Evolutionary conservation across 2,797 vertebrate genomes (phyloP), one percentile per base, ranked within the genome.

Genomic region (Falco novaeseelandiae): DNA sequence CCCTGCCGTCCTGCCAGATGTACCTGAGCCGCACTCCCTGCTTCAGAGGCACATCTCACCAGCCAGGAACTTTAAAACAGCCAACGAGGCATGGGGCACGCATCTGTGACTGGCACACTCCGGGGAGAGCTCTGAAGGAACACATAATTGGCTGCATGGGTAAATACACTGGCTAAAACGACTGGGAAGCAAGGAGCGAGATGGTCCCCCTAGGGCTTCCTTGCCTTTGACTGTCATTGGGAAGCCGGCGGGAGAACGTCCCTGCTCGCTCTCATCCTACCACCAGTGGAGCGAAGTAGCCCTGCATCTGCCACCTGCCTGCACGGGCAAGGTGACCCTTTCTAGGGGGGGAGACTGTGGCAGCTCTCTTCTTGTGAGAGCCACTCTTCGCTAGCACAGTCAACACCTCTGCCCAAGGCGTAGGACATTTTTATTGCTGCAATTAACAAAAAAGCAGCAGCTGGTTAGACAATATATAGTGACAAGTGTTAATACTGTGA

Each of bases 311-410:
- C 87, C 58, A 86, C 5, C 80, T n/a, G 66, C 63, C 91, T 69
- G 84, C 1, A 1, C 30, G 52, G 77, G 46, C 89, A 96, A 97
- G 92, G 93, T 96, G 95, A 97, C 96, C 85, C 92, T 93, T 67
- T 4, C 23, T 25, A 44, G 58, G 61, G 84, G 65, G 34, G 62
- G 29, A 44, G 62, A 18, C 58, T 54, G 82, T 79, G 63, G 82
- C 52, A 25, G 57, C 4, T 93, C 92, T 46, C 59, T 48, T 34
- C 23, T 29, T 9, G 63, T 16, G 18, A 42, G 32, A 72, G 70
- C 15, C 21, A 1, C 48, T 62, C 69, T 48, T 79, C 86, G 8
- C 40, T 8, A 19, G 55, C 78, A 21, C 44, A 27, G 29, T 0
- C 63, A 48, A 38, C 70, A 20, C 59, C 67, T 57, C 76, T 59